Evolutionary conservation across 2,113 vertebrate species (phyloP).

Genomic region (Pampusana beccarii): DNA sequence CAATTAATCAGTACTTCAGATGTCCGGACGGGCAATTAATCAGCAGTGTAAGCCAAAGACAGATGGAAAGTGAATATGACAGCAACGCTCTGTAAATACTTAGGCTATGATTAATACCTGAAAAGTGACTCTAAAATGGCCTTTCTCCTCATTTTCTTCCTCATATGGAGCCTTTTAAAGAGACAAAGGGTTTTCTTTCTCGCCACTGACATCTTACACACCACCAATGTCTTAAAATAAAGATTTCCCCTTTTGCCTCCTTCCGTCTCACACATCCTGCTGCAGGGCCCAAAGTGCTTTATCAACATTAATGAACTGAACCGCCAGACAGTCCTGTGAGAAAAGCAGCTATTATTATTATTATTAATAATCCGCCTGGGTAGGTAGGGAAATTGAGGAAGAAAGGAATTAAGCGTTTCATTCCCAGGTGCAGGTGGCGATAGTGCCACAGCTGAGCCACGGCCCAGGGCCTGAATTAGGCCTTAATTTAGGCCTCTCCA

Average conservation of each 20-base stretch:
- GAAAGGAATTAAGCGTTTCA: too few species aligned
- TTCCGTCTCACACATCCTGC: neutral
- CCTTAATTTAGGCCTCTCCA: neutral
- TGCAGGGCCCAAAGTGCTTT: neutral
- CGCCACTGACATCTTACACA: neutral
- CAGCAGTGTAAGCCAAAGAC: neutral
- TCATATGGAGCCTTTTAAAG: neutral
- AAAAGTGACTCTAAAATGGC: neutral
- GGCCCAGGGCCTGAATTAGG: too few species aligned
- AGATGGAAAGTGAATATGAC: neutral
- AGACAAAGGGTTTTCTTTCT: neutral
- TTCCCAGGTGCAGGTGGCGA: neutral
- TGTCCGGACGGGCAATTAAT: conserved; percentile 51
- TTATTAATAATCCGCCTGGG: neutral
- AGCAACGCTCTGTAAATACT: neutral
- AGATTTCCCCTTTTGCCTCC: neutral
- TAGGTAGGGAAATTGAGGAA: neutral
- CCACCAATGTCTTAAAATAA: neutral
- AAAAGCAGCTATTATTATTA: neutral
- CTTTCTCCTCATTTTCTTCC: neutral
- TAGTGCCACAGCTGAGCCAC: neutral
- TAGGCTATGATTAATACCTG: neutral
- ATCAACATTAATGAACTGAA: neutral
- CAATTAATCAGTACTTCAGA: conserved; percentile 57
- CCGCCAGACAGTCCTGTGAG: neutral